Conservation (phyloP, 2,113 vertebrate genomes). For the Grammomys dolichurus region DNA sequence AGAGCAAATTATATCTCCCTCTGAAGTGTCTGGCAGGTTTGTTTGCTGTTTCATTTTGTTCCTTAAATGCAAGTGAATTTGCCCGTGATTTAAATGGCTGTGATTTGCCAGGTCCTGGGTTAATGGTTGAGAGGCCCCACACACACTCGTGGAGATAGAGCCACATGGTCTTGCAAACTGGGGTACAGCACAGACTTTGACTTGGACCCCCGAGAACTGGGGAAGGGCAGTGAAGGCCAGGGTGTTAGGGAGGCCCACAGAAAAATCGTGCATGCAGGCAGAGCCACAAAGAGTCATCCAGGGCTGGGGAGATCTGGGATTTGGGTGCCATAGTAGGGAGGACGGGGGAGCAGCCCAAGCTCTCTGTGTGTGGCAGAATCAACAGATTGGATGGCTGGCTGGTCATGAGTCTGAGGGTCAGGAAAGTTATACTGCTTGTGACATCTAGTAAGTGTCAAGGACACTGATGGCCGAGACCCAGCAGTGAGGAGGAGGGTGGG, state of each 20-base stretch:
- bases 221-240: too few species aligned
- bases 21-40: not conserved
- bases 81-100: not conserved
- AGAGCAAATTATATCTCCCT: not conserved
- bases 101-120: not conserved
- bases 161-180: rapidly evolving
- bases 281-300: not conserved
- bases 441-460: rapidly evolving
- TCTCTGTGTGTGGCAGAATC: not conserved
- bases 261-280: not conserved
- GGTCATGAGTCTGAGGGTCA: not conserved
- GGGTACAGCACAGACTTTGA: rapidly evolving
- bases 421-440: not conserved
- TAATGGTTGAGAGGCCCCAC: rapidly evolving
- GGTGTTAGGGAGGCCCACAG: not conserved
- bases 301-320: too few species aligned
- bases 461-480: not conserved
- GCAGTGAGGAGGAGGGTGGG: not conserved
- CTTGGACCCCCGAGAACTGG: not conserved
- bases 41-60: not conserved
- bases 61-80: not conserved
- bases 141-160: rapidly evolving
- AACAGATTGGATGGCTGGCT: not conserved
- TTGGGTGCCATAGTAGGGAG: rapidly evolving
- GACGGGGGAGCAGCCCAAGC: rapidly evolving